phyloP scores from a whole-genome alignment of 2,797 vertebrate species.

The Amblyraja radiata region DNA sequence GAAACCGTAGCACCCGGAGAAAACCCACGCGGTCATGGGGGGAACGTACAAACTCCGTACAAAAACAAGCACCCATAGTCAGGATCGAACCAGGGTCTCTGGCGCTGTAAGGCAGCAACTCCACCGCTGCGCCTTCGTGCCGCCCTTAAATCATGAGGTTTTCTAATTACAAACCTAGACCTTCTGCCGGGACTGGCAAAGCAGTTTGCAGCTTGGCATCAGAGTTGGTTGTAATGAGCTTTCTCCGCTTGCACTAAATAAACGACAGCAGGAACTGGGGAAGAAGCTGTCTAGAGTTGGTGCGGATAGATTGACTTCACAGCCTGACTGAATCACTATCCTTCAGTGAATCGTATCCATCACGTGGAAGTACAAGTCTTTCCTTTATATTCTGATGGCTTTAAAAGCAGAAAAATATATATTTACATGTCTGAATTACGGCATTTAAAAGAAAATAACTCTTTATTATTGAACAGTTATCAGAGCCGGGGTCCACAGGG shows the following conservation, averaged over 20 bases:
- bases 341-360: neutral
- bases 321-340: neutral
- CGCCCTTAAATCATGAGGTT: neutral
- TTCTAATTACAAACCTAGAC: neutral
- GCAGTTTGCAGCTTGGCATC: neutral
- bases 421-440: constrained; percentile 22
- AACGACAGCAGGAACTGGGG: neutral
- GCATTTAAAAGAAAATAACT: constrained; percentile 34
- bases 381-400: constrained; percentile 23
- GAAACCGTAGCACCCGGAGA: no score
- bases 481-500: neutral
- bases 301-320: neutral
- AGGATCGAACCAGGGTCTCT: no score
- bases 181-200: neutral
- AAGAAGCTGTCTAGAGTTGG: neutral
- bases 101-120: no score
- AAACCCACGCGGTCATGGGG: no score
- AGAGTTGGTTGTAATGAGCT: neutral
- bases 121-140: no score
- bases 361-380: neutral
- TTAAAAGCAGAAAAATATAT: constrained; percentile 21
- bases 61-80: no score
- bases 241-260: neutral
- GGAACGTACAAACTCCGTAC: no score
- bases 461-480: constrained; percentile 30